Percentiles rank a stretch among this genome's conserved stretches.
Conservation (phyloP, 2,797 vertebrate species). For the Thalassophryne amazonica region DNA sequence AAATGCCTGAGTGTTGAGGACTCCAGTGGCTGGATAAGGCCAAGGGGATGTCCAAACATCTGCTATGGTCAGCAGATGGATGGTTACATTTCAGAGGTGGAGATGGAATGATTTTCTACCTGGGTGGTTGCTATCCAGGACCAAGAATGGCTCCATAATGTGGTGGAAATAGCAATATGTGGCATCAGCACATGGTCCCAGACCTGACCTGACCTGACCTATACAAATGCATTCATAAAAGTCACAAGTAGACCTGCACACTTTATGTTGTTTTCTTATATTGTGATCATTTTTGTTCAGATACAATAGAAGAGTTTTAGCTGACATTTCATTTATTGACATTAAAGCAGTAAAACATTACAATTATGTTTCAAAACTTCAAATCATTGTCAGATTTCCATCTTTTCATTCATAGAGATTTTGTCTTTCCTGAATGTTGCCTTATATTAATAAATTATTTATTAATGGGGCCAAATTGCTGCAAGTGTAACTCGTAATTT, state of each 20-base stretch:
- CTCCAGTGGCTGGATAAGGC: no score
- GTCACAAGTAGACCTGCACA: conserved; percentile 26
- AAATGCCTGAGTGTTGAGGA: no score
- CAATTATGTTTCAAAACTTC: not conserved
- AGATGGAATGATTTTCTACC: no score
- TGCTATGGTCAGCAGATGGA: no score
- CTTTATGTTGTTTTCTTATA: conserved; percentile 11
- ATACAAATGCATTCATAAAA: conserved; percentile 31
- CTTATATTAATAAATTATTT: not conserved
- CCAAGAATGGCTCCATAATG: no score
- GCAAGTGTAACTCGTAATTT: not conserved
- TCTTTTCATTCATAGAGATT: not conserved
- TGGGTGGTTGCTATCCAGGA: no score
- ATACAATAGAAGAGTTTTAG: conserved; percentile 9
- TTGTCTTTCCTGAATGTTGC: not conserved
- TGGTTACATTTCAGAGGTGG: no score
- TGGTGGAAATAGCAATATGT: no score
- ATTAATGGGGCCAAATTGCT: not conserved
- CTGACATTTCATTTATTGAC: not conserved
- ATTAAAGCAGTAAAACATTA: not conserved
- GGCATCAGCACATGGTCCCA: no score
- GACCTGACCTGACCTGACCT: no score
- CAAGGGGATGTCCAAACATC: no score
- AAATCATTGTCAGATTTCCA: not conserved
- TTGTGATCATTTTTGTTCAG: conserved; percentile 18